Conservation (phyloP, 1,140 invertebrate genomes). For the Asbolus verrucosus region DNA sequence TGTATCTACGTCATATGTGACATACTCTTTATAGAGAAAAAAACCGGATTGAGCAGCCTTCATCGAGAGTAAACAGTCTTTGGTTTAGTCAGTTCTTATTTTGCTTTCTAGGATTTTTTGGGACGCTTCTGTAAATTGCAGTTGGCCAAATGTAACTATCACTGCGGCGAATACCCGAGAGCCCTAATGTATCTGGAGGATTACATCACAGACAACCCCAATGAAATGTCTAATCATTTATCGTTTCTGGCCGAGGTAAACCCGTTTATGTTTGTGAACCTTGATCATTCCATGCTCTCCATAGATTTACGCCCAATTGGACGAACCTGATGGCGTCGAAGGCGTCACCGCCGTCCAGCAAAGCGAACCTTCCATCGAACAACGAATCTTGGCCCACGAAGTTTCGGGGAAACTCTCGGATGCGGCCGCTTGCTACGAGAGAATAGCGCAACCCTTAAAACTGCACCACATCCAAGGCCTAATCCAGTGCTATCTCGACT, state of each 20-base stretch:
- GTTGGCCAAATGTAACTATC: slow-evolving; percentile 77
- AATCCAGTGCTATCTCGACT: slow-evolving; percentile 79
- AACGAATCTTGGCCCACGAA: slow-evolving; percentile 79
- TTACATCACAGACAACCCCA: slow-evolving; percentile 72
- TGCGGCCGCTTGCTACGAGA: slow-evolving; percentile 82
- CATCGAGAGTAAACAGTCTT: too few species aligned
- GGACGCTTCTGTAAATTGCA: slow-evolving; percentile 74
- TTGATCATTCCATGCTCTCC: slow-evolving; percentile 17
- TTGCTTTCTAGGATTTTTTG: slow-evolving; percentile 71
- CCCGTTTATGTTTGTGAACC: neutral
- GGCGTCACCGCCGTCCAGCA: slow-evolving; percentile 75
- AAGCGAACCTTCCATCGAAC: slow-evolving; percentile 75
- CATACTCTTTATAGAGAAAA: too few species aligned
- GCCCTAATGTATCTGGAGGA: slow-evolving; percentile 80
- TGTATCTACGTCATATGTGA: too few species aligned
- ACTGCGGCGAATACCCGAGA: slow-evolving; percentile 78
- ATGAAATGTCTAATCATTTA: slow-evolving; percentile 71
- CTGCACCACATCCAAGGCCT: slow-evolving; percentile 72
- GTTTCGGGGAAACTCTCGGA: slow-evolving; percentile 80
- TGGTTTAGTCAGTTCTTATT: too few species aligned
- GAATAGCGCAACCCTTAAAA: slow-evolving; percentile 71
- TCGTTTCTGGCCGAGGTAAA: slow-evolving; percentile 72
- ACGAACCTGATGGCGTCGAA: slow-evolving; percentile 82
- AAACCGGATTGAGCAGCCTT: too few species aligned
- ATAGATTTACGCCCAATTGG: slow-evolving; percentile 78